These are phyloP conservation scores for Vidua chalybeata DNA, from an alignment of 2,113 vertebrate genomes.

Conservation along the genomic window DNA sequence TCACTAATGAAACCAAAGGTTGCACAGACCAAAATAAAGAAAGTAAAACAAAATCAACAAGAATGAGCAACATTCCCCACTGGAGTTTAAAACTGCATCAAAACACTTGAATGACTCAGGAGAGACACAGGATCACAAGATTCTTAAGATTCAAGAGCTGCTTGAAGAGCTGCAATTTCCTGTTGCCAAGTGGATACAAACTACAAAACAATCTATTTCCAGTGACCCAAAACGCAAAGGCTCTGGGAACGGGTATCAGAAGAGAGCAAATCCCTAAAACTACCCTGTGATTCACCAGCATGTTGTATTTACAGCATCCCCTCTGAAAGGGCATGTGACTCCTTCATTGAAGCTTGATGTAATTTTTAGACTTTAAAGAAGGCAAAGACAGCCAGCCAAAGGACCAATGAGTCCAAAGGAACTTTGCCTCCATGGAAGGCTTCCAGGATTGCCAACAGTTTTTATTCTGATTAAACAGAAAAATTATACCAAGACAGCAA, in stretches of 20 bases:
- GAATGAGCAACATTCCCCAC: neutral
- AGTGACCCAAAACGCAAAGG: neutral
- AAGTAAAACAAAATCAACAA: neutral
- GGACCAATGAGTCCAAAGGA: neutral
- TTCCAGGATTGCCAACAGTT: neutral
- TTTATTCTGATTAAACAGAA: neutral
- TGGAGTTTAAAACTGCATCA: neutral
- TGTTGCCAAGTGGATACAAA: neutral
- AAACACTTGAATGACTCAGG: neutral
- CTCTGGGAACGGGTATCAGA: neutral
- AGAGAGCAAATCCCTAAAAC: neutral
- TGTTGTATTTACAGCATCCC: neutral
- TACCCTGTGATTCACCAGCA: neutral
- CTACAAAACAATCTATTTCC: neutral
- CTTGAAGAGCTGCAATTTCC: neutral
- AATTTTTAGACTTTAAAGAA: neutral
- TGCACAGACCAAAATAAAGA: neutral
- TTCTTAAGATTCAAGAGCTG: neutral
- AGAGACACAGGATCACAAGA: neutral
- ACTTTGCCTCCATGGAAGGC: neutral
- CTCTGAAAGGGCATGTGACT: neutral
- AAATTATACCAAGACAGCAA: neutral
- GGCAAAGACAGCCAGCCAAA: neutral
- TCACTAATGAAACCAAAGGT: neutral
- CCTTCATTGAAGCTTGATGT: rapidly evolving